phyloP scores from a whole-genome alignment of 2,888 invertebrate species.

The Thymelicus lineola region DNA sequence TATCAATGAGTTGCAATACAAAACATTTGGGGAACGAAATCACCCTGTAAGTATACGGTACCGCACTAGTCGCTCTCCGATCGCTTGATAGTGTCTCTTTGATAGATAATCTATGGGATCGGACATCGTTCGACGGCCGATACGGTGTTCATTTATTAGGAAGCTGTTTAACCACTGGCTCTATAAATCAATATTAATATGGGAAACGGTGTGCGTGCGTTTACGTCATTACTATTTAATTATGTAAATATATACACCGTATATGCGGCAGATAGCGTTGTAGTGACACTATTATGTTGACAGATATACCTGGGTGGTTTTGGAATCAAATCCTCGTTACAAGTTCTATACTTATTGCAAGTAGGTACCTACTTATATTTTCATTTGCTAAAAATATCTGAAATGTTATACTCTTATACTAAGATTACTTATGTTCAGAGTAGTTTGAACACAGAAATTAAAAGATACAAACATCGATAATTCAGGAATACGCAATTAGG shows the following conservation, averaged over 20 bases:
- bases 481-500: too few relatives aligned
- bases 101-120: constrained; percentile 82
- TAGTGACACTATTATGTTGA: too few relatives aligned
- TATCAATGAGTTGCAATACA: not conserved
- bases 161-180: constrained; percentile 18
- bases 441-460: too few relatives aligned
- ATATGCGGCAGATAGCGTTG: too few relatives aligned
- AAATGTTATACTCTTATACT: too few relatives aligned
- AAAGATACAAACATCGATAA: too few relatives aligned
- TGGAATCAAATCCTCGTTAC: not conserved
- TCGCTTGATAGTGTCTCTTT: constrained; percentile 73
- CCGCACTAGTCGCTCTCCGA: constrained; percentile 60
- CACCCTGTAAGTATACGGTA: constrained; percentile 56
- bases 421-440: too few relatives aligned
- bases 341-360: too few relatives aligned
- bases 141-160: constrained; percentile 58
- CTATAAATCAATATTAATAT: constrained; percentile 38
- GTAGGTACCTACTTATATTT: too few relatives aligned
- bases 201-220: constrained; percentile 23
- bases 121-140: constrained; percentile 76
- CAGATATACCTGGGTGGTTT: not conserved
- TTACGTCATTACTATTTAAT: constrained; percentile 13
- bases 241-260: not conserved
- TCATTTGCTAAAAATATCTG: too few relatives aligned
- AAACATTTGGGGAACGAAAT: constrained; percentile 13